phyloP scores from a whole-genome alignment of 92 coral and sea anemone genomes.

The Palythoa grandis region DNA sequence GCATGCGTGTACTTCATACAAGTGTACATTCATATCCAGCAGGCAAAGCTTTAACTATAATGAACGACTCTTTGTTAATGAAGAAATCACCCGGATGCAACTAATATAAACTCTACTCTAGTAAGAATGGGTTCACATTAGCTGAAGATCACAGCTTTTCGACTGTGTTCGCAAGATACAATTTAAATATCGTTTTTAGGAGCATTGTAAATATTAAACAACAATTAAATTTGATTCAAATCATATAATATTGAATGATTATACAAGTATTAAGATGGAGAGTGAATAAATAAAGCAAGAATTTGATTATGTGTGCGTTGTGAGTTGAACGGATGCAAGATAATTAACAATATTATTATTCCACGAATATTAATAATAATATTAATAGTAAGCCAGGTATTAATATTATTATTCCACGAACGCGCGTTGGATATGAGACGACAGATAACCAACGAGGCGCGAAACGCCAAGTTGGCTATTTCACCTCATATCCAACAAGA shows the following conservation, averaged over 20 bases:
- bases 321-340: too few relatives aligned
- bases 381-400: too few relatives aligned
- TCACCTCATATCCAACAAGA: too few relatives aligned
- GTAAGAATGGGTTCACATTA: neutral
- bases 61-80: too few relatives aligned
- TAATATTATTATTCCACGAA: too few relatives aligned
- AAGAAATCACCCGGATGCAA: neutral
- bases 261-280: neutral
- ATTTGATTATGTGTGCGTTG: too few relatives aligned
- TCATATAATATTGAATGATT: neutral
- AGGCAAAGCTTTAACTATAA: neutral
- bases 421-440: too few relatives aligned
- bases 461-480: too few relatives aligned
- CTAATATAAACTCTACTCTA: neutral
- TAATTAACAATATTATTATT: too few relatives aligned
- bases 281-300: neutral
- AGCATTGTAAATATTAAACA: neutral
- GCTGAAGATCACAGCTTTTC: neutral
- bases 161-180: neutral
- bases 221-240: neutral
- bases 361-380: too few relatives aligned
- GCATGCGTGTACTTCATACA: neutral
- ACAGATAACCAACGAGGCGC: too few relatives aligned
- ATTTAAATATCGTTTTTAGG: neutral
- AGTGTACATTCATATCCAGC: neutral